Conservation (phyloP, 2,113 vertebrate species). For the Ovibos moschatus region DNA sequence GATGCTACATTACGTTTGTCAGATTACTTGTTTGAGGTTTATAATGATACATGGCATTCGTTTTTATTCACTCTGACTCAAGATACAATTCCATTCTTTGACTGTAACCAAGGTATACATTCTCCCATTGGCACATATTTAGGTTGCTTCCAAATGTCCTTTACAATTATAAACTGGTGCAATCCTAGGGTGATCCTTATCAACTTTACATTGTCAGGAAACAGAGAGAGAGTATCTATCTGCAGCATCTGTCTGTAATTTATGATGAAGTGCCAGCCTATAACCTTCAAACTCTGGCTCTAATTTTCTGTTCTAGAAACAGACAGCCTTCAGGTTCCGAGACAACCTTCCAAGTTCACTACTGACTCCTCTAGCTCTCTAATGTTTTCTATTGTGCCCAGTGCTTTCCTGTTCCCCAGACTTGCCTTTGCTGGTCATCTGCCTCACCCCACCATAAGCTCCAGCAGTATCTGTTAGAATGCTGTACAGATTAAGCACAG, state of each 20-base stretch:
- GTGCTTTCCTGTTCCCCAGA: not conserved
- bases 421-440: not conserved
- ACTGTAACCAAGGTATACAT: not conserved
- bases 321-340: no score
- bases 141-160: not conserved
- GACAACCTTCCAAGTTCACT: not conserved
- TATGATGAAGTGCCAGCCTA: not conserved
- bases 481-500: not conserved
- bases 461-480: not conserved
- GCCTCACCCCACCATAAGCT: rapidly evolving
- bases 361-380: not conserved
- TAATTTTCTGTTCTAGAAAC: not conserved
- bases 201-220: not conserved
- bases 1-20: no score
- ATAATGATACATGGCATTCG: no score
- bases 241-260: not conserved
- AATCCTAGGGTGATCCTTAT: not conserved
- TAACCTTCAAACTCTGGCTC: not conserved
- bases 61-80: not conserved
- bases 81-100: not conserved
- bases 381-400: not conserved
- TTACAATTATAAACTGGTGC: not conserved
- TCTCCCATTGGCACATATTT: not conserved
- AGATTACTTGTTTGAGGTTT: no score
- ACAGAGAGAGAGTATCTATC: not conserved